Base-by-base conservation (phyloP, 1,140 invertebrate species). In the Eumaeus atala region DNA sequence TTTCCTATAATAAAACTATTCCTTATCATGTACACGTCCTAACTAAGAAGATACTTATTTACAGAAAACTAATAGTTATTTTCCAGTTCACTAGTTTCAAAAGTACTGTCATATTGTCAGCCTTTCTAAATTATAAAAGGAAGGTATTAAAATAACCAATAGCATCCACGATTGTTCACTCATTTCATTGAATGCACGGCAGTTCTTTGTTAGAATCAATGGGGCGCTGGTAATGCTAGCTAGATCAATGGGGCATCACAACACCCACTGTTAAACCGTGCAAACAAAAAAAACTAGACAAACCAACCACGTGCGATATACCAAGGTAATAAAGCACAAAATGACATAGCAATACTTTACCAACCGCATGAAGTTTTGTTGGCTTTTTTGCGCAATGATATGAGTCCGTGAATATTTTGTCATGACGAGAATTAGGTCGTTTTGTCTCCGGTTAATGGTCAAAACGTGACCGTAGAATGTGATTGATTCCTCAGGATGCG, bases 341-440 rank as follows among this genome's bases (percentile, higher is more conserved):
- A 61, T 72, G 28, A 8, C 35, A 16, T 57, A 48, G 28, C 21
- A 51, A 18, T 21, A 2, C 12, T 3, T n/a, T n/a, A 56, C 36
- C 17, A 47, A 58, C 55, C 28, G 60, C 21, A 40, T 61, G 62
- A 62, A 50, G 42, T 38, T 51, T 50, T 40, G 56, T 44, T 37
- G 51, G 64, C 67, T 83, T 84, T 85, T 82, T 86, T 86, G 83
- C 83, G 83, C 80, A 86, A 86, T 83, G 80, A 84, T 81, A 84
- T 59, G 50, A 54, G 73, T 84, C 73, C 83, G 83, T 86, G 83
- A 66, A 83, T 78, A 84, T 83, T 78, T 73, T 69, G 73, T 74
- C 73, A 67, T 64, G 68, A 68, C 66, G 75, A 77, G 83, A 77
- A 82, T 86, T 86, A 86, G 72, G 51, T 36, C 70, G 74, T 80